phyloP scores from a whole-genome alignment of 2,888 invertebrate genomes.

The Coleophora deauratella region DNA sequence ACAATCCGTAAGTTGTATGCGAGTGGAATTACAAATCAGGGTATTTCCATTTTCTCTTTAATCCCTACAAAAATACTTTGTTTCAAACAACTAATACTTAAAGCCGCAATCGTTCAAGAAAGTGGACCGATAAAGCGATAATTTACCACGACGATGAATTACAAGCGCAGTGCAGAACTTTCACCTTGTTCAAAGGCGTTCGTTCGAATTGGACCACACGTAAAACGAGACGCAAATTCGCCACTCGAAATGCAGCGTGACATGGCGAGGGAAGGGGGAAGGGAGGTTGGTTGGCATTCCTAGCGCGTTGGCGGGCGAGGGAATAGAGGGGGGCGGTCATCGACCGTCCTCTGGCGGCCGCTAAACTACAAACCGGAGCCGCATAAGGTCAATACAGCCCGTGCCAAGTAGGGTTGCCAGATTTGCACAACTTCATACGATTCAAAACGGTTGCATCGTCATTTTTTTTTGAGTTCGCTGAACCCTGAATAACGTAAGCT shows the following conservation, averaged over 20 bases:
- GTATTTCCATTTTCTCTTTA: neutral
- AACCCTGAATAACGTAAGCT: no score
- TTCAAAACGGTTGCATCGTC: no score
- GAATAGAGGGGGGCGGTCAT: slow-evolving; percentile 53
- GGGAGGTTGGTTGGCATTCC: slow-evolving; percentile 48
- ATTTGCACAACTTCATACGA: neutral
- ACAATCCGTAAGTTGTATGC: neutral
- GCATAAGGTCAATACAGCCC: slow-evolving; percentile 63
- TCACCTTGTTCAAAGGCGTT: slow-evolving; percentile 33
- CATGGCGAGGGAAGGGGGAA: slow-evolving; percentile 43
- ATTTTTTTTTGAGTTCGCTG: no score
- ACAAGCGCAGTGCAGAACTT: slow-evolving; percentile 19
- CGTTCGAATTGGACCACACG: slow-evolving; percentile 27
- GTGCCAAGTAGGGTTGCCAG: neutral
- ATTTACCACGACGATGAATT: slow-evolving; percentile 2
- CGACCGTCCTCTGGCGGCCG: slow-evolving; percentile 68
- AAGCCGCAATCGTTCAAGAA: slow-evolving; percentile 22
- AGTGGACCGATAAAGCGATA: slow-evolving; percentile 16
- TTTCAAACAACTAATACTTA: no score
- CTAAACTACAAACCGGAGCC: slow-evolving; percentile 67
- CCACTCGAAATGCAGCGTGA: slow-evolving; percentile 64
- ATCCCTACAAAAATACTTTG: no score
- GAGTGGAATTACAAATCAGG: slow-evolving; percentile 3
- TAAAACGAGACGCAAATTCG: slow-evolving; percentile 54
- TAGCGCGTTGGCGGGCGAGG: slow-evolving; percentile 38